Base-by-base conservation (phyloP, 2,888 invertebrate species). In the Scaptodrosophila latifasciaeformis region DNA sequence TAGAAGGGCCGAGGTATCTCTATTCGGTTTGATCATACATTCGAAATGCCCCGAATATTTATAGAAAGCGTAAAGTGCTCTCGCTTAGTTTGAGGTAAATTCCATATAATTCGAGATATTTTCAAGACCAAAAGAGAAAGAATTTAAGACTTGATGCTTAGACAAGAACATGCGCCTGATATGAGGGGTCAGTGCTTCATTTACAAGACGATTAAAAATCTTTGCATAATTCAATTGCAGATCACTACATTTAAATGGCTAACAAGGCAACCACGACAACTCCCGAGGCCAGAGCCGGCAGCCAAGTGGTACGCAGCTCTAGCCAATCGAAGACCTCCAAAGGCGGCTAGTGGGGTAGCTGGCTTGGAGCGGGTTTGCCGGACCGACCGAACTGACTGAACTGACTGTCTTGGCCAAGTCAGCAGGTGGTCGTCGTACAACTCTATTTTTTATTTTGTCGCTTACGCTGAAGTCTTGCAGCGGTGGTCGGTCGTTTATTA, bases 371-470 rank as follows among this genome's bases (percentile, higher is more conserved):
- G 62, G 47, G 34, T 2, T 63, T 40, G 21, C 9, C 2, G 37
- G 3, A 3, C 3, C 37, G 37, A 37, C 37, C 13, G 9, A 13
- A 4, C 17, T 4, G 9, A 12, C 54, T 17, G 48, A 12, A 2
- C 37, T 15, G 2, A 17, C 17, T 37, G 46, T 12, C 19, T 19
- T 12, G 13, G 15, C 13, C 34, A 5, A 7, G 54, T 57, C 80
- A 62, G 75, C 75, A 75, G 75, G 75, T 75, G 75, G 80, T 75
- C 75, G 75, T 77, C 80, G 78, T 75, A 75, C 75, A 80, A 75
- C 75, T 75, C 75, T 75, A 75, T 75, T 75, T 75, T 75, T 75
- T 75, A 75, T 75, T 75, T 75, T 75, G 75, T 80, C 75, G 80
- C 75, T 78, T 74, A 75, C 67, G 62, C 54, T 80, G 77, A 70